phyloP scores from a whole-genome alignment of 2,113 vertebrate species.

The Micronycteris hirsuta region DNA sequence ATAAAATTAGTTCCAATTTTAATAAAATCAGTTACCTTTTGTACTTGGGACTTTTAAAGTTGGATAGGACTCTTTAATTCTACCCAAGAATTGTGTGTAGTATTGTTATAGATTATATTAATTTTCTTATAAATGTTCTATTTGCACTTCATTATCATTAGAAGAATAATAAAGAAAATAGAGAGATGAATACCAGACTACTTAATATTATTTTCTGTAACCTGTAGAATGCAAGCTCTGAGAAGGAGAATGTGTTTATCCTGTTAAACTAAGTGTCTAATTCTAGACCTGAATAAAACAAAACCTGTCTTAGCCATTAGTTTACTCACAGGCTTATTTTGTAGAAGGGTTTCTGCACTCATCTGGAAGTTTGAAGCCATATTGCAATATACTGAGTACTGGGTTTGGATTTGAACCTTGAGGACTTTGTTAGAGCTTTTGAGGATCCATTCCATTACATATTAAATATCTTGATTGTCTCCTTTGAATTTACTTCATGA shows the following conservation, averaged over 20 bases:
- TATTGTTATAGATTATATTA: not conserved
- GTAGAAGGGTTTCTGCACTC: not conserved
- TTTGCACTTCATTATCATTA: not conserved
- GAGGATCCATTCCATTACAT: not conserved
- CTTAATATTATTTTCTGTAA: not conserved
- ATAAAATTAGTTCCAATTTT: slow-evolving; percentile 19
- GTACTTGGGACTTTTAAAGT: not conserved
- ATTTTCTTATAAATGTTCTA: not conserved
- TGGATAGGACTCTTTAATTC: not conserved
- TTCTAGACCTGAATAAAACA: not conserved
- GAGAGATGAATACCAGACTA: not conserved
- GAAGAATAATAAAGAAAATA: not conserved
- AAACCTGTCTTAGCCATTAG: not conserved
- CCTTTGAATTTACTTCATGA: not conserved
- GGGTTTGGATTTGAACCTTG: not conserved
- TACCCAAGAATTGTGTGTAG: not conserved
- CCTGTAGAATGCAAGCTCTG: not conserved
- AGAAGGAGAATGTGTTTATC: not conserved
- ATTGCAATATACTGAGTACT: not conserved
- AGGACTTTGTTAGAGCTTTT: not conserved
- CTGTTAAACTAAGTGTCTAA: not conserved
- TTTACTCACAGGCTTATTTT: not conserved
- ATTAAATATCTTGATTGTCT: not conserved
- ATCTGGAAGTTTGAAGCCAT: not conserved
- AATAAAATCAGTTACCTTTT: slow-evolving; percentile 20